Base-by-base conservation (phyloP, 2,113 vertebrate species). In the Coreoperca whiteheadi region DNA sequence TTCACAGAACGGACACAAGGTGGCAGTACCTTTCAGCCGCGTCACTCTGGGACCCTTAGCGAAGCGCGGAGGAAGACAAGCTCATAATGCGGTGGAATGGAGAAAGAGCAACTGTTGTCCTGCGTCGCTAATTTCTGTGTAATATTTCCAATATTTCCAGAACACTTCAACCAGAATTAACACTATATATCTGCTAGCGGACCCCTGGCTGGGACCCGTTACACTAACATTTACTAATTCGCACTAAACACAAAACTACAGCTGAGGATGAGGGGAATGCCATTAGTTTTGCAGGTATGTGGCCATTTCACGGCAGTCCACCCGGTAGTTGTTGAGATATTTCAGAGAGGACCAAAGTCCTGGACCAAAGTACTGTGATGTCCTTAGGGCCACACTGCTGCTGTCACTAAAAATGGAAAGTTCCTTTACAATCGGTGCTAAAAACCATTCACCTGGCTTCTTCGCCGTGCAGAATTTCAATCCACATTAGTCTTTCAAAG, bases 401-500 rank as follows among this genome's bases (percentile, higher is more conserved):
- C 23, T 4, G 34, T 16, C 2, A 23, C 6, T 23, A 12, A n/a
- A 53, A 60, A 23, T 1, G 0, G 2, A 28, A 14, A 28, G 23
- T 53, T 75, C 20, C 63, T 71, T 69, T 66, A 51, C 48, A 73
- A 83, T 56, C 39, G n/a, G 25, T 8, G 46, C 18, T 37, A 14
- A 64, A 67, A 79, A 74, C 61, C 16, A 32, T 59, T 88, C 64
- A 67, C 59, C 53, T 37, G 51, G 8, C 46, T 84, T 86, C 46
- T 37, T 83, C 41, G 28, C 16, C 2, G 68, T 41, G 67, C 51
- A 50, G 66, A 50, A 77, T 88, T 82, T 86, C 65, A 85, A 61
- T 57, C 48, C 71, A 69, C 74, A 66, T 89, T 89, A 64, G 61
- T 88, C 85, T 87, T 86, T 90, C 61, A 81, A 66, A 60, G 53